A percentile compares a stretch with the other conserved stretches of the same genome.
phyloP scores from a whole-genome alignment of 2,113 vertebrate species.

The Smithornis capensis region DNA sequence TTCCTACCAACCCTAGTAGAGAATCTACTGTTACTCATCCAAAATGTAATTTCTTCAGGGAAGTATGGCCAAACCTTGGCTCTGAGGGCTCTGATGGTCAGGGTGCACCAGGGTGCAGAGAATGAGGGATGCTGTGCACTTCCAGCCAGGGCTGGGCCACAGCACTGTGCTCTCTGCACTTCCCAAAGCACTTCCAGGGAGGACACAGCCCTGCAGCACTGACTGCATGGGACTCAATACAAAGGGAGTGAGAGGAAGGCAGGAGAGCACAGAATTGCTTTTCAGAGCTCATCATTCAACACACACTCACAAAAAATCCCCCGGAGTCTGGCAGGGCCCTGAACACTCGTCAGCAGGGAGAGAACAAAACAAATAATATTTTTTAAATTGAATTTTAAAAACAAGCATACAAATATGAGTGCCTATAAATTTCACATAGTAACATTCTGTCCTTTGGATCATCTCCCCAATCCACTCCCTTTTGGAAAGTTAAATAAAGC shows the following conservation, averaged over 20 bases:
- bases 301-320: not conserved
- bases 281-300: not conserved
- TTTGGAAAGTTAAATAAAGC: conserved; percentile 27
- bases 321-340: not conserved
- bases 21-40: not conserved
- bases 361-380: not conserved
- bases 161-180: rapidly evolving
- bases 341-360: not conserved
- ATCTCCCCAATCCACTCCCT: not conserved
- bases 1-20: not conserved
- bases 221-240: too few species aligned
- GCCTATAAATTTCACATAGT: not conserved
- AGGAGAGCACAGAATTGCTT: not conserved
- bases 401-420: not conserved
- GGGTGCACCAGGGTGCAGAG: not conserved
- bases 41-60: not conserved
- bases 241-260: not conserved
- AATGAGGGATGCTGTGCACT: not conserved
- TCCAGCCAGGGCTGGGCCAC: not conserved
- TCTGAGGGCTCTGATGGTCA: not conserved
- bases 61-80: not conserved
- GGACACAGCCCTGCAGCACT: not conserved
- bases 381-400: not conserved
- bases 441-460: not conserved
- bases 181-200: not conserved